A percentile compares a stretch with the other conserved stretches of the same genome.
These are phyloP conservation scores for Pandemis cinnamomeana DNA, from an alignment of 2,888 invertebrate species.

Conservation along the genomic window DNA sequence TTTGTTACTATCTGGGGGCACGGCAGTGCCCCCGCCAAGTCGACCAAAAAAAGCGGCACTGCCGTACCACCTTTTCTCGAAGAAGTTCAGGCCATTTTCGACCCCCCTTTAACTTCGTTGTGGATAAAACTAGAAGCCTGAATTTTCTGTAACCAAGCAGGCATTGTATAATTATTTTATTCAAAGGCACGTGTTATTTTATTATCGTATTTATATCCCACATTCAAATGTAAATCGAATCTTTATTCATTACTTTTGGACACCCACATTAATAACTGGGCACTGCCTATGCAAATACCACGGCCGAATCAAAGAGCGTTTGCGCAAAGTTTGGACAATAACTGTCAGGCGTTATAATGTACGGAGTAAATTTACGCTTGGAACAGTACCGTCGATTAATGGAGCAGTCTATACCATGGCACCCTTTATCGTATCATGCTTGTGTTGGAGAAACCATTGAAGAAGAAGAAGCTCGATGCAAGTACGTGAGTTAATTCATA, in stretches of 20 bases:
- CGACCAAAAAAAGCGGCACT: too few species aligned
- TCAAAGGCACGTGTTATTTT: not conserved
- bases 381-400: slow-evolving; percentile 22
- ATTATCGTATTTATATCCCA: not conserved
- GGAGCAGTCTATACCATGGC: not conserved
- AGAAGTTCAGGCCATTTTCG: too few species aligned
- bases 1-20: too few species aligned
- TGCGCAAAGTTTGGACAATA: slow-evolving; percentile 58
- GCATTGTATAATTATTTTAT: too few species aligned
- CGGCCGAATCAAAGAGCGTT: slow-evolving; percentile 50
- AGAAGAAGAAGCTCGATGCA: too few species aligned
- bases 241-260: slow-evolving; percentile 17
- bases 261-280: slow-evolving; percentile 14
- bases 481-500: too few species aligned
- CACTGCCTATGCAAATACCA: slow-evolving; percentile 16
- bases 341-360: slow-evolving; percentile 57
- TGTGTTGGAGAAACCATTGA: too few species aligned
- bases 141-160: too few species aligned
- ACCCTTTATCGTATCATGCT: not conserved
- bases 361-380: slow-evolving; percentile 31
- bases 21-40: too few species aligned
- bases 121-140: too few species aligned
- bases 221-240: not conserved
- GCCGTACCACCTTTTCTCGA: too few species aligned
- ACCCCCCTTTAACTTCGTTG: too few species aligned